Percentiles rank a stretch among this genome's conserved stretches.
Evolutionary conservation across 2,113 vertebrate genomes (phyloP).

Genomic region (Rhombomys opimus): DNA sequence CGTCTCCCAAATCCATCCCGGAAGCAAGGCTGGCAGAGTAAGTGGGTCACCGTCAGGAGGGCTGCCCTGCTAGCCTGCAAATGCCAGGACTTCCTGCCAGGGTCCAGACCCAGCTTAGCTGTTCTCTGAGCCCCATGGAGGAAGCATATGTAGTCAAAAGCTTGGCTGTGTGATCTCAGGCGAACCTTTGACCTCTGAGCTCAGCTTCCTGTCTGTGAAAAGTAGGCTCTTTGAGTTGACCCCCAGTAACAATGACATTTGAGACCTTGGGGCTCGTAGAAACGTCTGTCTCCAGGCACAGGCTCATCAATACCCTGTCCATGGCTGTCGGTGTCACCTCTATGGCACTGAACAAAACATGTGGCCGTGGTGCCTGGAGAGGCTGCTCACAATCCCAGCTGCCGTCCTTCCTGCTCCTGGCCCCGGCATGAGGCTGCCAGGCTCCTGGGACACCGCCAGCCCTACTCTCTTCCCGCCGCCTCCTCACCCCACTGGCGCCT

Average conservation of each 20-base stretch:
- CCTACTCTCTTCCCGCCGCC: slow-evolving; percentile 59
- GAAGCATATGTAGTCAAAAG: not conserved
- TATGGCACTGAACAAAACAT: not conserved
- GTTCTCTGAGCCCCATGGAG: not conserved
- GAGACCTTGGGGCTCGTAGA: not conserved
- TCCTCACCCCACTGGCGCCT: slow-evolving; percentile 70
- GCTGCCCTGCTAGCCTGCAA: not conserved
- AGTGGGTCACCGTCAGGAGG: slow-evolving; percentile 62
- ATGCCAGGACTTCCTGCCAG: slow-evolving; percentile 35
- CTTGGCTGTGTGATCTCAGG: not conserved
- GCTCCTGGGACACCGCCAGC: slow-evolving; percentile 62
- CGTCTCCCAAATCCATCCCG: not conserved
- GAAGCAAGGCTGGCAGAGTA: slow-evolving; percentile 46
- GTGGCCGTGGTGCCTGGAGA: not conserved
- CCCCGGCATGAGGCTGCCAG: slow-evolving; percentile 40
- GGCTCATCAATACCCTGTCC: not conserved
- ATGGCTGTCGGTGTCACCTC: not conserved
- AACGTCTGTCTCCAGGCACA: not conserved
- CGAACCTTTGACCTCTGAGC: not conserved
- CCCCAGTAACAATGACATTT: not conserved
- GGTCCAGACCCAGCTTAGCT: not conserved
- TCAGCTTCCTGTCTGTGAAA: not conserved
- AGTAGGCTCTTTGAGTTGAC: not conserved
- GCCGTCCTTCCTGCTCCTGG: not conserved
- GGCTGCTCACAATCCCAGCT: not conserved